A percentile compares a stretch with the other conserved stretches of the same genome.
phyloP scores from a whole-genome alignment of 2,888 invertebrate genomes.

The Drosophila paracracens region DNA sequence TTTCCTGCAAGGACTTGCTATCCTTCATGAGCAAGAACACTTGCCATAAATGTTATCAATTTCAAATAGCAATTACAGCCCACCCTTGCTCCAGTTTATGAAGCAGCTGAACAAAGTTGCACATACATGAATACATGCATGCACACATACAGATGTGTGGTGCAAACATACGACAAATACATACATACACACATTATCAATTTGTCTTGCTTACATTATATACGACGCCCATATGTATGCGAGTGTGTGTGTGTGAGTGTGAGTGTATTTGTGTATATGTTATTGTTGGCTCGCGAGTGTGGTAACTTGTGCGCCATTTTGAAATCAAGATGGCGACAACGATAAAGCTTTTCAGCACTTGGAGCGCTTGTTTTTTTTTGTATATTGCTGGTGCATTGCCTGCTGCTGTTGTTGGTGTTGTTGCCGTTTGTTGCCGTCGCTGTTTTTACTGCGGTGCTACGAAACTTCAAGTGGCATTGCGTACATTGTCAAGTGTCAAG shows the following conservation, averaged over 20 bases:
- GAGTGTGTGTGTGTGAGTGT: constrained; percentile 4
- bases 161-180: not conserved
- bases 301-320: constrained; percentile 65
- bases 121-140: not conserved
- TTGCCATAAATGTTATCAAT: not conserved
- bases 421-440: constrained; percentile 17
- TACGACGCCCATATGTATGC: constrained; percentile 22
- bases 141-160: not conserved
- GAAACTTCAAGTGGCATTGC: constrained; percentile 16
- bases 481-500: constrained; percentile 24
- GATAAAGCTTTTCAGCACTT: constrained; percentile 58
- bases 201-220: constrained; percentile 25
- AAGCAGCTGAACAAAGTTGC: not conserved
- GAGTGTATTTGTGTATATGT: constrained; percentile 12
- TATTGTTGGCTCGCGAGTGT: constrained; percentile 41
- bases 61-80: not conserved
- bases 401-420: constrained; percentile 18
- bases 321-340: constrained; percentile 72
- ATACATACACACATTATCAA: not conserved
- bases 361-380: constrained; percentile 10
- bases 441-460: constrained; percentile 22
- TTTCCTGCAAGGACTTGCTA: not conserved
- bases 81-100: constrained; percentile 6
- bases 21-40: not conserved
- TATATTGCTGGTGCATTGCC: constrained; percentile 10